Percentiles rank a stretch among this genome's conserved stretches.
Evolutionary conservation across 2,888 invertebrate genomes (phyloP).

Genomic region (Parnassius apollo): DNA sequence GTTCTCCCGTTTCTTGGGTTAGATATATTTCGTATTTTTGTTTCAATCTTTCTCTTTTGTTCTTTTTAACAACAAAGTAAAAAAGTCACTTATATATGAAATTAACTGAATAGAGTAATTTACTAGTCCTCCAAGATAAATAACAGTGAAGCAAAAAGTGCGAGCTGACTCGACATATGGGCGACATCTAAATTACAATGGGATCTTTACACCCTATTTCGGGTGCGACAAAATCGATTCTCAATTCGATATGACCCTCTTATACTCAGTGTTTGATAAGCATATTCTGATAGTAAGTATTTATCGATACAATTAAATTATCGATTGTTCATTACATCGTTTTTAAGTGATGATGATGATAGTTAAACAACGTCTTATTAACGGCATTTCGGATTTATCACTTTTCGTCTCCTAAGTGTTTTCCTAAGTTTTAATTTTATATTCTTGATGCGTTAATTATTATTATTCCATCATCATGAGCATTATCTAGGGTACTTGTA

Average conservation of each 20-base stretch:
- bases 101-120: not conserved
- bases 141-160: conserved; percentile 42
- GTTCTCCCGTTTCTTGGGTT: too few species aligned
- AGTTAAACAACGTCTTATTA: too few species aligned
- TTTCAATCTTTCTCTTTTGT: too few species aligned
- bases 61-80: too few species aligned
- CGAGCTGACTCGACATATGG: conserved; percentile 64
- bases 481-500: too few species aligned
- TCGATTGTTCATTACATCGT: conserved; percentile 34
- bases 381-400: too few species aligned
- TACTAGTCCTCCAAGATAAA: conserved; percentile 24
- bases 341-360: not conserved
- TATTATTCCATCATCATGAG: too few species aligned
- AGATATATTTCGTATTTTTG: too few species aligned
- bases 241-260: conserved; percentile 75
- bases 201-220: conserved; percentile 76
- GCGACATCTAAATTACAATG: conserved; percentile 72
- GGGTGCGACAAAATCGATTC: conserved; percentile 78
- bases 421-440: too few species aligned
- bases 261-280: conserved; percentile 59
- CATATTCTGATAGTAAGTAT: conserved; percentile 30
- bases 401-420: too few species aligned
- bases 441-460: too few species aligned
- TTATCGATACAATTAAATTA: conserved; percentile 10
- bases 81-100: too few species aligned